Base-by-base conservation (phyloP, 2,888 invertebrate genomes). In the Rhagium mordax region DNA sequence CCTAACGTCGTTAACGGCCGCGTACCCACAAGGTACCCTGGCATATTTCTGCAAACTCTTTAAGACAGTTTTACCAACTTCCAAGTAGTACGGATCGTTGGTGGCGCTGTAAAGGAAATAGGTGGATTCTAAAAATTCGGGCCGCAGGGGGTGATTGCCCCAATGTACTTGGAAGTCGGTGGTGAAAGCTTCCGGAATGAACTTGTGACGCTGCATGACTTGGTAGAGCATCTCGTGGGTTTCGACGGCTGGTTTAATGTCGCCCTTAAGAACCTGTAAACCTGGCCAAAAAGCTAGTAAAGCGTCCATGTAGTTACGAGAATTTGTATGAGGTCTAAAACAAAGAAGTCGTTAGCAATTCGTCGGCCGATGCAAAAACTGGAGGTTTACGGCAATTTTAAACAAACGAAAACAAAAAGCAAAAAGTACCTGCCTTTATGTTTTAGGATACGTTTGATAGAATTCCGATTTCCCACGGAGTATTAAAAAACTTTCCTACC, bases 221-320 rank as follows among this genome's bases (percentile, higher is more conserved):
- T 99, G 98, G 87, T 98, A 98, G 1, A 99, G 90, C 97, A 99
- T 98, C 88, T 99, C 99, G 86, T 99, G 99, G 0, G 98, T 98
- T 89, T 98, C 98, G n/a, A 99, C 97, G 0, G 99, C 99, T 7
- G 98, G 96, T 83, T 96, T 94, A 10, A 99, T 92, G 86, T 99
- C 99, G 0, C 99, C 99, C 82, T 92, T 90, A 47, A 86, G 78
- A 5, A 88, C 88, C 89, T 98, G 98, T 15, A 99, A 89, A 0
- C 98, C 99, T 0, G 99, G 99, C 98, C 99, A 99, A 88, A 99
- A 99, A 4, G 99, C 99, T 57, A 98, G 89, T 73, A 99, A 88
- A 0, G 99, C 95, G 88, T 99, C 99, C 98, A 99, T 98, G 86
- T 97, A 99, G 88, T 98, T 96, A 71, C 96, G 92, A 0, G 98